Base-by-base conservation (phyloP, 2,888 invertebrate species). In the Polyommatus icarus region DNA sequence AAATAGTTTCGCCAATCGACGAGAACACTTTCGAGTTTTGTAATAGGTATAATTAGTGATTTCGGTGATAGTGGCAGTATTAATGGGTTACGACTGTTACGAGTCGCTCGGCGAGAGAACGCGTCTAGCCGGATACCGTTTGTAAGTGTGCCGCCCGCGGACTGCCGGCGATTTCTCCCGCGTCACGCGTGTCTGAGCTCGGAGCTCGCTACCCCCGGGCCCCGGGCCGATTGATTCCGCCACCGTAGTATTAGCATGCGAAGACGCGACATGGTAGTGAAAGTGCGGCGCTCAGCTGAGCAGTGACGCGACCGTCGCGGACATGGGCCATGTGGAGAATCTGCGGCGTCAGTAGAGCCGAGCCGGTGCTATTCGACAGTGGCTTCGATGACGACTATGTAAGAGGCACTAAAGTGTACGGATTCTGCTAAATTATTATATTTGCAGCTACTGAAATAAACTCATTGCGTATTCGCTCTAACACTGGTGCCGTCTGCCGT, bases 271-370 rank as follows among this genome's bases (percentile, higher is more conserved):
- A 79, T 81, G 85, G 83, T 83, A 90, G 92, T 89, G 93, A 93
- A 92, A 93, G 93, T 92, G 88, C 24, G 86, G 87, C 87, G 87
- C 87, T 87, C 91, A 91, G 91, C 91, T 90, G 91, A 86, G 87
- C 78, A 80, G 87, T 88, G 89, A 88, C 88, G 82, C 84, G 87
- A 90, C 88, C 89, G 90, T 87, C 85, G 84, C 87, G 86, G 90
- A 87, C 88, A 93, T 93, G 93, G 93, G 90, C 91, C 91, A 93
- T 94, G 94, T 93, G 93, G 93, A 93, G 87, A 86, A 93, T 93
- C 84, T 93, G 94, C 87, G 92, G 93, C 88, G 91, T 92, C 89
- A 92, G 91, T 91, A 93, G 92, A 87, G 91, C 88, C 83, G 88
- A 91, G 86, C 90, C 92, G 79, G 89, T 87, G 85, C 87, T 92